phyloP scores from a whole-genome alignment of 1,140 invertebrate species.

The Drosophila azteca region DNA sequence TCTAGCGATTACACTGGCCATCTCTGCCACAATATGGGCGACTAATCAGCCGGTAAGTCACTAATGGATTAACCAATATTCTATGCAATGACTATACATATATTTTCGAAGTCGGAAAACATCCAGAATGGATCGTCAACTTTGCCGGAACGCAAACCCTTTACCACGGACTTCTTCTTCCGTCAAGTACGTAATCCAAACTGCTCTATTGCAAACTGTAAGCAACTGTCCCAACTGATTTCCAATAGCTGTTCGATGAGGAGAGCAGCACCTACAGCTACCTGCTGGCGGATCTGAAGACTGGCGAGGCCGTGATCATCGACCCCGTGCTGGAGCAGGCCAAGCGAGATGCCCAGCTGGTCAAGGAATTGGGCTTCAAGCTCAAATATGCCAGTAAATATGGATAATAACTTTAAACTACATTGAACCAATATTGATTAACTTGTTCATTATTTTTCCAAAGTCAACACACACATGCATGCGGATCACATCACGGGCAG shows the following conservation, averaged over 20 bases:
- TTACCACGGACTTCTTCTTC: conserved; percentile 80
- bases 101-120: no score
- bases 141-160: conserved; percentile 66
- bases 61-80: no score
- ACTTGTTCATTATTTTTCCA: conserved; percentile 5
- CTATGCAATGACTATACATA: no score
- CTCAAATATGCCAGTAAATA: conserved; percentile 94
- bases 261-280: conserved; percentile 98
- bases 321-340: conserved; percentile 97
- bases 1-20: no score
- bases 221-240: no score
- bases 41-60: no score
- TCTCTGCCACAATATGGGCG: no score
- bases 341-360: conserved; percentile 90
- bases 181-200: conserved; percentile 72
- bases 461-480: conserved; percentile 99
- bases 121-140: conserved; percentile 5
- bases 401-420: not conserved
- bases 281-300: conserved; percentile 91
- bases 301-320: conserved; percentile 94
- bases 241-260: conserved; percentile 93
- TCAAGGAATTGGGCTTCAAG: conserved; percentile 92
- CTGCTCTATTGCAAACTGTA: conserved; percentile 26
- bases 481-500: conserved; percentile 99
- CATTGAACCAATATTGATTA: not conserved